Evolutionary conservation across 2,113 vertebrate species (phyloP), one percentile per base, ranked within the genome.

Genomic region (Myrmophylax atrothorax): DNA sequence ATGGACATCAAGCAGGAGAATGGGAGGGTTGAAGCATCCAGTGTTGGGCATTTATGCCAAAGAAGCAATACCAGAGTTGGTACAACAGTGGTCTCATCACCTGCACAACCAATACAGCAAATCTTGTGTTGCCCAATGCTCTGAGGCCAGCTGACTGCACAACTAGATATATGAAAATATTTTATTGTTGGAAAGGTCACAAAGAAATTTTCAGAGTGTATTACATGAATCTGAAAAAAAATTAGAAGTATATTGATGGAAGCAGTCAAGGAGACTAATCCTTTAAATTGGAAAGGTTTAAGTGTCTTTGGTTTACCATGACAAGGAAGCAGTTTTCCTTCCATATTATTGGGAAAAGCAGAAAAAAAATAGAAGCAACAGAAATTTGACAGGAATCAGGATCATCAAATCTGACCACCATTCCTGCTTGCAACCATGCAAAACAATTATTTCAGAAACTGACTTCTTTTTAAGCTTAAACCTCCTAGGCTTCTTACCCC

Each of bases 401-500:
- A 69, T 49, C 9, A 52, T 47, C 29, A 75, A 66, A 85, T 66
- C 11, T 29, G 82, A 17, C 1, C 46, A 8, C 29, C 42, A 3
- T 10, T 91, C 35, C 37, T 82, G 9, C 40, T 74, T 78, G 28
- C 47, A 93, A 58, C 15, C 13, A 24, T 23, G 31, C 1, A 86
- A 87, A 93, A 31, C 1, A 62, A 58, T 83, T 42, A 37, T n/a
- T 89, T 86, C 26, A 76, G 62, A 72, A 86, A 75, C 7, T 18
- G 60, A 25, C 5, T 18, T 52, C 6, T 60, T 79, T 76, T 38
- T 40, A 87, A 73, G 8, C 11, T 72, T 79, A 72, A 86, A 37
- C 0, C 0, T 76, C 18, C 13, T 40, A 55, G 8, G 3, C 68
- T 79, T 91, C 23, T 68, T 59, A 8, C 5, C 37, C 6, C 20